Percentiles rank a stretch among this genome's conserved stretches.
Conservation (phyloP, 2,888 invertebrate genomes). For the Rhaphigaster nebulosa region DNA sequence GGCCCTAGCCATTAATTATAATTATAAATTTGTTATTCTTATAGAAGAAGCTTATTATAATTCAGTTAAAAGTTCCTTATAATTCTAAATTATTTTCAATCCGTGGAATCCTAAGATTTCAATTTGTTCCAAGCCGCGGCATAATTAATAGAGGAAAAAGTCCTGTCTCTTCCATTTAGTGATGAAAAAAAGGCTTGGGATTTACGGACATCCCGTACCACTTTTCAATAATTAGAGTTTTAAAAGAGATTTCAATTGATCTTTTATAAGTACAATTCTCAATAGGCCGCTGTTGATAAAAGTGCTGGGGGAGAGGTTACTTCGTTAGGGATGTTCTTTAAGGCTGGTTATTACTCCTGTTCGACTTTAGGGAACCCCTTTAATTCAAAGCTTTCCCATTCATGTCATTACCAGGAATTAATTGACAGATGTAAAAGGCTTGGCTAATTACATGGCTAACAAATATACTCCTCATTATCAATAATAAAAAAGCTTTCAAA, state of each 20-base stretch:
- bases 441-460: not conserved
- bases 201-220: not conserved
- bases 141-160: not conserved
- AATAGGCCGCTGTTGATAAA: not conserved
- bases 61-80: conserved; percentile 7
- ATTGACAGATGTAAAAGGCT: not conserved
- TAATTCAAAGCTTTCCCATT: not conserved
- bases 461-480: not conserved
- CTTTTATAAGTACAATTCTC: not conserved
- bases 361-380: not conserved
- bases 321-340: not conserved
- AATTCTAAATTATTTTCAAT: conserved; percentile 31
- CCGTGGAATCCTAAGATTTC: not conserved
- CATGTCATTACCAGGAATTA: not conserved
- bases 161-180: not conserved
- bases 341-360: not conserved
- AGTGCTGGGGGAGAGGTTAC: not conserved
- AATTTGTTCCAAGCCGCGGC: not conserved
- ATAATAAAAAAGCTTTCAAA: not conserved
- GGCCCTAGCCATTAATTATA: conserved; percentile 3
- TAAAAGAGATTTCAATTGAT: not conserved
- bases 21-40: conserved; percentile 43
- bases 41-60: conserved; percentile 6
- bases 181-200: not conserved
- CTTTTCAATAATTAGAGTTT: not conserved